These are phyloP conservation scores for Atta colombica DNA, from an alignment of 1,140 invertebrate genomes.

Conservation along the genomic window DNA sequence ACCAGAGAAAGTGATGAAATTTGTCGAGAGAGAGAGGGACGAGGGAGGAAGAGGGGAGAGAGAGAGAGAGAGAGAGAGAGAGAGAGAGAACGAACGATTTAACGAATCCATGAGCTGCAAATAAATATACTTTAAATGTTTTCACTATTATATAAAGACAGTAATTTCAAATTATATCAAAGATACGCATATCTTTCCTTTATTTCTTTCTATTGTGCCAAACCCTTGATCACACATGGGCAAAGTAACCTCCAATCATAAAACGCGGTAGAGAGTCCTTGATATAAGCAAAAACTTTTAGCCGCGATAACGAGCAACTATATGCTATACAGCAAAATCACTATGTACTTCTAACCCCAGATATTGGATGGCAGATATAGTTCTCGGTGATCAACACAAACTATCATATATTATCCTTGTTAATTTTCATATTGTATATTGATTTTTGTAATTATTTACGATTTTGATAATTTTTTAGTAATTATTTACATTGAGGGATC, in stretches of 20 bases:
- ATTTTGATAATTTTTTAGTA: not conserved
- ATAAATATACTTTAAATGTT: constrained; percentile 5
- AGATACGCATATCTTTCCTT: not conserved
- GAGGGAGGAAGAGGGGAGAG: not conserved
- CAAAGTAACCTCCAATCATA: constrained; percentile 58
- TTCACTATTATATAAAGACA: not conserved
- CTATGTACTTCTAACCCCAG: constrained; percentile 57
- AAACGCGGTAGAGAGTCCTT: not conserved
- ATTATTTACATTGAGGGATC: no score
- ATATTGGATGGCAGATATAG: constrained; percentile 36
- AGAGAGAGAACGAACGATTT: not conserved
- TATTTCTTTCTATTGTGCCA: constrained; percentile 11
- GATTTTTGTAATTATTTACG: constrained; percentile 58
- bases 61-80: not conserved
- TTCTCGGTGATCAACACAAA: constrained; percentile 34
- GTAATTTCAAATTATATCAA: constrained; percentile 16
- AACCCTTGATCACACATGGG: constrained; percentile 28
- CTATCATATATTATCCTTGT: constrained; percentile 30
- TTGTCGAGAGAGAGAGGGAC: not conserved
- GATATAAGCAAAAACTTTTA: constrained; percentile 7
- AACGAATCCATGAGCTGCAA: not conserved
- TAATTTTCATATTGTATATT: constrained; percentile 63
- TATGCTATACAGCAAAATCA: constrained; percentile 58
- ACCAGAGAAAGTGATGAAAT: not conserved
- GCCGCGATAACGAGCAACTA: constrained; percentile 12